Percentiles rank a stretch among this genome's conserved stretches.
Evolutionary conservation across 1,140 invertebrate species (phyloP).

Genomic region (Drosophila parabipectinata): DNA sequence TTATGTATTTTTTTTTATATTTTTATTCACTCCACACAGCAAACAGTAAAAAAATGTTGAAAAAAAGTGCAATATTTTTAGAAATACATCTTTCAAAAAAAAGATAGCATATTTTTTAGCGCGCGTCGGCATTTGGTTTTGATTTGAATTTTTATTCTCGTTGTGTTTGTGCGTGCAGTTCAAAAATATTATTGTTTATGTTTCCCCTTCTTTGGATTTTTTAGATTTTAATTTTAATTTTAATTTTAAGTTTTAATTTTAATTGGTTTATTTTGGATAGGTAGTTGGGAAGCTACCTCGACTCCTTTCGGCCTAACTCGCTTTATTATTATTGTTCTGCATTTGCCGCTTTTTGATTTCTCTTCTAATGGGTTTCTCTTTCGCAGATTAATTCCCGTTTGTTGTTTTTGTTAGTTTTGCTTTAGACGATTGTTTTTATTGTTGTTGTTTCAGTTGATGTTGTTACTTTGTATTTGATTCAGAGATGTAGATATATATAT

Average conservation of each 20-base stretch:
- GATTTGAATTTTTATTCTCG: neutral
- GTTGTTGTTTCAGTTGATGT: constrained; percentile 12
- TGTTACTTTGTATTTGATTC: constrained; percentile 6
- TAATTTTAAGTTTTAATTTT: neutral
- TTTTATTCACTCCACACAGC: constrained; percentile 18
- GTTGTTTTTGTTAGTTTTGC: constrained; percentile 13
- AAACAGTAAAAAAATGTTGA: constrained; percentile 40
- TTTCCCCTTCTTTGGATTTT: neutral
- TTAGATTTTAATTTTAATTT: neutral
- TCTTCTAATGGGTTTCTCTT: constrained; percentile 4
- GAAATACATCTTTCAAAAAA: neutral
- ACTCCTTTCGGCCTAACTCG: neutral
- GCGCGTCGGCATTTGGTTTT: constrained; percentile 10
- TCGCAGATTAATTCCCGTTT: neutral
- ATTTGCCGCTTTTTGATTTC: constrained; percentile 15
- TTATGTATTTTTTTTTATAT: constrained; percentile 8
- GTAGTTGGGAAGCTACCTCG: constrained; percentile 20
- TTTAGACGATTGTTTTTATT: constrained; percentile 3
- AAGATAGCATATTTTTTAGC: neutral
- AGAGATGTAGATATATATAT: constrained; percentile 18
- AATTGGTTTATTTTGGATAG: neutral
- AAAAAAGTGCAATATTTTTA: constrained; percentile 28
- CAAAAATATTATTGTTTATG: neutral
- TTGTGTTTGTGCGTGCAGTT: neutral
- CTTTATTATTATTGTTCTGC: constrained; percentile 17